phyloP scores from a whole-genome alignment of 2,888 invertebrate species.

The Diabrotica balteata region DNA sequence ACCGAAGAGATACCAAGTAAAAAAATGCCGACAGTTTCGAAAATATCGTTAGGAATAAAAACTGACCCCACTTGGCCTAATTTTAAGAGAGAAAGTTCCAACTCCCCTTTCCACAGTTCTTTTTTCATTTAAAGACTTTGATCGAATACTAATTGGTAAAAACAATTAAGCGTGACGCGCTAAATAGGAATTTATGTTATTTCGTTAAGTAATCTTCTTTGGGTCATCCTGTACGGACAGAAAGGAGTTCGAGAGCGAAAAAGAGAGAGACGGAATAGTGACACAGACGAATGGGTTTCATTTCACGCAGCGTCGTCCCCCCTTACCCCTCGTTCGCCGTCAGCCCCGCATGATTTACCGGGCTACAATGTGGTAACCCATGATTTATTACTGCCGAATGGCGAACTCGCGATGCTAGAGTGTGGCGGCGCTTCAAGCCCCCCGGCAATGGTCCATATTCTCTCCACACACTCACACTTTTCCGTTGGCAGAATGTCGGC shows the following conservation, averaged over 20 bases:
- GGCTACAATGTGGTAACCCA: slow-evolving; percentile 74
- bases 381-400: slow-evolving; percentile 71
- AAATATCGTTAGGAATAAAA: no score
- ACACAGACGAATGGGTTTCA: slow-evolving; percentile 64
- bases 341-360: slow-evolving; percentile 69
- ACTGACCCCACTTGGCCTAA: no score
- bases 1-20: no score
- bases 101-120: no score
- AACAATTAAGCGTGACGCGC: no score
- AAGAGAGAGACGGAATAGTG: slow-evolving; percentile 51
- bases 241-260: slow-evolving; percentile 41
- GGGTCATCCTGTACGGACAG: slow-evolving; percentile 28
- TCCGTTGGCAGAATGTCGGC: slow-evolving; percentile 3
- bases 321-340: slow-evolving; percentile 55
- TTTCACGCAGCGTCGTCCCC: slow-evolving; percentile 65
- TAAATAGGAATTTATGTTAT: no score
- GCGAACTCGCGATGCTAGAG: slow-evolving; percentile 61
- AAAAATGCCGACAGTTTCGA: no score
- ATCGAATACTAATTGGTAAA: no score
- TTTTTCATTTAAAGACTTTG: no score
- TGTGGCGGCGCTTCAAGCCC: slow-evolving; percentile 50
- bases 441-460: slow-evolving; percentile 22
- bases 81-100: no score
- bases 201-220: slow-evolving; percentile 1
- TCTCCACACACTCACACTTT: slow-evolving; percentile 20